phyloP scores from a whole-genome alignment of 1,140 invertebrate genomes.

The Zaprionus gabonicus region DNA sequence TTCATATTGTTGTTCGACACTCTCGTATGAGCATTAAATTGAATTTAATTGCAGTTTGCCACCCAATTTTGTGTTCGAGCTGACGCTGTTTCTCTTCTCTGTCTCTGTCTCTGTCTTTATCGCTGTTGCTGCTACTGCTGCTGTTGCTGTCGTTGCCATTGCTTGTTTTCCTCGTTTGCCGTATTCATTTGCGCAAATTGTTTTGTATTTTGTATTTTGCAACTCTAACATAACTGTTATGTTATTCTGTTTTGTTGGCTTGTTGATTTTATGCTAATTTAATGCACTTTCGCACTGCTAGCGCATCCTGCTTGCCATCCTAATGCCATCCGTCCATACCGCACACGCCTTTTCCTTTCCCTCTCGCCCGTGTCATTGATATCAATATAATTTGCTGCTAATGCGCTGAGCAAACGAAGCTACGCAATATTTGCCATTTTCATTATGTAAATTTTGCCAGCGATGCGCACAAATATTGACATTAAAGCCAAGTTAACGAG shows the following conservation, averaged over 20 bases:
- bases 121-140: background rate
- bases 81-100: background rate
- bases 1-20: constrained; percentile 39
- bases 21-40: constrained; percentile 64
- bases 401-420: constrained; percentile 60
- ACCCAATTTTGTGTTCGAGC: constrained; percentile 5
- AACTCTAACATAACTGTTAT: constrained; percentile 43
- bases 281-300: constrained; percentile 57
- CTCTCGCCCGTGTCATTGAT: constrained; percentile 46
- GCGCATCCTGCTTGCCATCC: constrained; percentile 7
- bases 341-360: background rate
- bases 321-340: background rate
- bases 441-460: constrained; percentile 71
- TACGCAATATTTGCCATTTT: constrained; percentile 64
- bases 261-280: constrained; percentile 81
- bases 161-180: constrained; percentile 56
- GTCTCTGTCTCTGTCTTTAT: background rate
- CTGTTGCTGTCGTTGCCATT: background rate
- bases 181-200: constrained; percentile 59
- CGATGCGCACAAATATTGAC: constrained; percentile 48
- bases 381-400: constrained; percentile 78
- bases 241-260: constrained; percentile 31
- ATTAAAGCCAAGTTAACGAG: constrained; percentile 70
- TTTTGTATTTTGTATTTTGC: constrained; percentile 70
- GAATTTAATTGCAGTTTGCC: constrained; percentile 70